These are phyloP conservation scores for Acromyrmex heyeri DNA, from an alignment of 1,140 invertebrate genomes.

Conservation along the genomic window DNA sequence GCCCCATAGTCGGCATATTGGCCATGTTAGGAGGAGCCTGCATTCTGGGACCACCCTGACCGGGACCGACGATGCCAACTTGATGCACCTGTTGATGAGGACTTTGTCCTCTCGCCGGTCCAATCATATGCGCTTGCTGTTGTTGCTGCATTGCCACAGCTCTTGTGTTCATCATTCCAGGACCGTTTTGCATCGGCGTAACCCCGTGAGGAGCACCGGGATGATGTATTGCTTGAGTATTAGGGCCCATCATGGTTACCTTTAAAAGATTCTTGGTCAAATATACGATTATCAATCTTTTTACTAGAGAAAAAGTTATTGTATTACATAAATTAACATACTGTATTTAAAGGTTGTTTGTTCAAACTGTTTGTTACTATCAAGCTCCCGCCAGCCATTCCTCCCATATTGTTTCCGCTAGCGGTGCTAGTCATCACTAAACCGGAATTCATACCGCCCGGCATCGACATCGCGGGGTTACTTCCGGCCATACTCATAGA, in stretches of 20 bases:
- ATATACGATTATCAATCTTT: not conserved
- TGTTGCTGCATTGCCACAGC: slow-evolving; percentile 87
- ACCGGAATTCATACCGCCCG: slow-evolving; percentile 88
- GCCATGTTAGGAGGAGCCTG: slow-evolving; percentile 85
- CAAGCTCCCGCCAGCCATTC: slow-evolving; percentile 88
- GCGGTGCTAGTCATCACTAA: slow-evolving; percentile 87
- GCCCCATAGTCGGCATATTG: slow-evolving; percentile 84
- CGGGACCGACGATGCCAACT: slow-evolving; percentile 84
- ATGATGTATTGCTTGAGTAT: slow-evolving; percentile 85
- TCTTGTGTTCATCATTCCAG: slow-evolving; percentile 88
- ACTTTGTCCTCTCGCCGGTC: slow-evolving; percentile 83
- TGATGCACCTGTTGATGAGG: slow-evolving; percentile 85
- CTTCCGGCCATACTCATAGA: slow-evolving; percentile 89
- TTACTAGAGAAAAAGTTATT: not conserved
- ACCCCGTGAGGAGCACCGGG: slow-evolving; percentile 83
- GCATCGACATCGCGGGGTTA: slow-evolving; percentile 88
- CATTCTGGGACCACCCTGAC: slow-evolving; percentile 87
- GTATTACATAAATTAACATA: slow-evolving; percentile 57
- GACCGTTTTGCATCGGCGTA: slow-evolving; percentile 90
- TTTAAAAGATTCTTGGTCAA: slow-evolving; percentile 54
- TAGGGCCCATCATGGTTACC: slow-evolving; percentile 85
- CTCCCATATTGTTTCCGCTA: slow-evolving; percentile 85
- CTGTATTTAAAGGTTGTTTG: slow-evolving; percentile 89
- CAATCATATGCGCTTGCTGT: slow-evolving; percentile 85
- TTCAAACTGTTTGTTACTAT: slow-evolving; percentile 90